These are phyloP conservation scores for Centruroides vittatus DNA, from an alignment of 1,140 invertebrate species.

Conservation along the genomic window DNA sequence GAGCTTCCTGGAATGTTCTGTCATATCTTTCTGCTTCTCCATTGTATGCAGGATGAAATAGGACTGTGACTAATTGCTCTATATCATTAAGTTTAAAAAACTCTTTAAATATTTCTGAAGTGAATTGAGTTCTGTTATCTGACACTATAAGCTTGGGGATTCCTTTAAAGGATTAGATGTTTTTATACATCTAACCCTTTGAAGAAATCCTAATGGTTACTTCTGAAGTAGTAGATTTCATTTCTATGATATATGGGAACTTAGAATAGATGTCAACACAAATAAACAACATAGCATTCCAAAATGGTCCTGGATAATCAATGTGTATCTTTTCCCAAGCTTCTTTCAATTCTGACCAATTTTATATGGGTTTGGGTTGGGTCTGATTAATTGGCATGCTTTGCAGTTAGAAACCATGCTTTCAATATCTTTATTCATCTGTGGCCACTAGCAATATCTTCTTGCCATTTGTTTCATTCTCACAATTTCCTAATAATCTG, in stretches of 20 bases:
- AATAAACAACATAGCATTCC: not conserved
- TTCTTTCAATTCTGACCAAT: not conserved
- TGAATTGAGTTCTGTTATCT: conserved; percentile 13
- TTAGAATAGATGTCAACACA: not conserved
- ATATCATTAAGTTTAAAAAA: conserved; percentile 11
- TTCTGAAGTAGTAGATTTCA: too few relatives aligned
- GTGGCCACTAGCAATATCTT: not conserved
- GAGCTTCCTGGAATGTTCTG: conserved; percentile 11
- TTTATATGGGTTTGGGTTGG: not conserved
- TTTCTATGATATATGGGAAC: not conserved
- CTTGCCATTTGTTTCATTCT: not conserved
- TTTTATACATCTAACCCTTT: too few relatives aligned
- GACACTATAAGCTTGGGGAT: conserved; percentile 4
- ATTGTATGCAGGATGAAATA: conserved; percentile 15
- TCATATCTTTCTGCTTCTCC: conserved; percentile 15
- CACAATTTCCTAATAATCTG: not conserved
- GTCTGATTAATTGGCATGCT: not conserved
- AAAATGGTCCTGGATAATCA: not conserved
- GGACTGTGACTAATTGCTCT: not conserved
- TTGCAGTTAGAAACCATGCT: not conserved
- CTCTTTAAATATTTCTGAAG: conserved; percentile 2
- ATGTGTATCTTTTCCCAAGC: not conserved
- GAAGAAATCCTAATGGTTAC: too few relatives aligned
- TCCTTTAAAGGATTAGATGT: conserved; percentile 3
- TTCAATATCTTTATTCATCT: not conserved